Base-by-base conservation (phyloP, 2,797 vertebrate species). In the Petrocephalus sullivani region DNA sequence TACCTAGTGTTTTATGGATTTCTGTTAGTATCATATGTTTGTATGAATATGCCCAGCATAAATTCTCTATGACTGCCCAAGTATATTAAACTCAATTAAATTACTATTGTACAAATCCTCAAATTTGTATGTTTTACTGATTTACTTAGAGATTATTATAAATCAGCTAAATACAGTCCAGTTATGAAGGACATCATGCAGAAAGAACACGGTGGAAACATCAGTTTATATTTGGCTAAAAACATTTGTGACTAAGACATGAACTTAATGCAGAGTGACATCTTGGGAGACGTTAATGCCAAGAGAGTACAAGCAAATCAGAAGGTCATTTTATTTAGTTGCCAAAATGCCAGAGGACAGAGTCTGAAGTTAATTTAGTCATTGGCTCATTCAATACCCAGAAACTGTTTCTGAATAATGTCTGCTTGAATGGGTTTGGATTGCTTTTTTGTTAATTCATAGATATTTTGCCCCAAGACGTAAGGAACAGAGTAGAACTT, bases 141-240 rank as follows among this genome's bases (percentile, higher is more conserved):
- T 78, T 46, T 78, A 46, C 16, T 46, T 9, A 78, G 71, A 78
- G 71, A 78, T 49, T 78, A n/a, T 60, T 86, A 60, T 86, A 86
- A 60, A 60, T 58, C 16, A n/a, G 8, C 85, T 51, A 87, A 64
- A 64, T 67, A 16, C 58, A 87, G 85, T 49, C n/a, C 37, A 51
- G 60, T 49, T 64, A 61, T 21, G 33, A 51, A 56, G 54, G 33
- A 64, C 4, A 41, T 64, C 58, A 87, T 87, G 33, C 37, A 64
- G 58, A 64, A 87, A 61, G 16, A 87, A 67, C 85, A 64, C 37
- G 58, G 23, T 23, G 41, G 58, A 87, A 67, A 51, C 85, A 87
- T 64, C 85, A 51, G 85, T 9, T 51, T 64, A 10, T 16, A 64
- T 87, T 60, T 56, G n/a, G 53, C 61, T 33, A 33, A 67, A 28